phyloP scores from a whole-genome alignment of 2,113 vertebrate genomes.

The Scartelaos histophorus region DNA sequence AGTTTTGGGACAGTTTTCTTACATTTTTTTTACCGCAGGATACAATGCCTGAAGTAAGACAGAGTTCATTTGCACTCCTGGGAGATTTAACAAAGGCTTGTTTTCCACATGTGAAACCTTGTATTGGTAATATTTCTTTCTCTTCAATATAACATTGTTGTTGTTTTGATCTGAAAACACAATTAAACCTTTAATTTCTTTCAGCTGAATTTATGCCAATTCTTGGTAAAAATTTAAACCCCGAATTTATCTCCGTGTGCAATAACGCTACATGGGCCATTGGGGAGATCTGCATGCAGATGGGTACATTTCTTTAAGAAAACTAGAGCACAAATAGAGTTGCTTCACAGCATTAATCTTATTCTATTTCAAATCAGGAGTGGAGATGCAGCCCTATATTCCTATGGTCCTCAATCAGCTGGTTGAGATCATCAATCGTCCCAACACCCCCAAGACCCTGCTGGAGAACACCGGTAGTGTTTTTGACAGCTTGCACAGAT shows the following conservation, averaged over 20 bases:
- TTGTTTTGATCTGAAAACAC: neutral
- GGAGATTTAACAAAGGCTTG: constrained; percentile 95
- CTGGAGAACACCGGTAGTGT: constrained; percentile 90
- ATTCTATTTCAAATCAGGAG: constrained; percentile 69
- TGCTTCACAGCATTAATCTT: neutral
- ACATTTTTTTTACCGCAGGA: constrained; percentile 76
- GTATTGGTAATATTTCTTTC: constrained; percentile 80
- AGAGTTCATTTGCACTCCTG: constrained; percentile 92
- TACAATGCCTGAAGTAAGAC: constrained; percentile 94
- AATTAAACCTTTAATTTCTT: constrained; percentile 1
- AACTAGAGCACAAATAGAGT: neutral
- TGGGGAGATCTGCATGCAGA: constrained; percentile 97
- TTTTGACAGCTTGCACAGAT: neutral
- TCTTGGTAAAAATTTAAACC: constrained; percentile 94
- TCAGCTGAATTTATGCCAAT: constrained; percentile 97
- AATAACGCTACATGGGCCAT: constrained; percentile 98
- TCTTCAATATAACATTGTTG: neutral
- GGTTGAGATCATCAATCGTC: constrained; percentile 94
- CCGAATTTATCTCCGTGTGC: constrained; percentile 95
- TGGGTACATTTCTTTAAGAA: constrained; percentile 79
- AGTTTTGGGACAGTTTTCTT: neutral
- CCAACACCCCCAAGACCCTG: constrained; percentile 94
- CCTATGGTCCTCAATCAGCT: constrained; percentile 90
- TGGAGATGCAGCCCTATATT: constrained; percentile 95
- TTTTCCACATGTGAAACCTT: constrained; percentile 93